A percentile compares a stretch with the other conserved stretches of the same genome.
phyloP scores from a whole-genome alignment of 2,888 invertebrate species.

The Mythimna loreyi region DNA sequence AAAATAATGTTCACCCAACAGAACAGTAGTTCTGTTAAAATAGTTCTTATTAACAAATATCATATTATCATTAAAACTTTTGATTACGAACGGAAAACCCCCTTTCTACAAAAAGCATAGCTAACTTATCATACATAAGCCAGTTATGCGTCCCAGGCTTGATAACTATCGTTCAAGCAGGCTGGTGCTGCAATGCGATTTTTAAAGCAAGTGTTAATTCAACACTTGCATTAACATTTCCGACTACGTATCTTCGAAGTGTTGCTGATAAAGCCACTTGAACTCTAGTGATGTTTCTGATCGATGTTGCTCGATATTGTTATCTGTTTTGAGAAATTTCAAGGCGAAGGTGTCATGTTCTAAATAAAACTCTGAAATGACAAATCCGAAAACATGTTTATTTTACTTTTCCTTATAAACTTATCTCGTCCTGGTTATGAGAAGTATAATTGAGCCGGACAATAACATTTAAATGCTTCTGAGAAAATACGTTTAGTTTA shows the following conservation, averaged over 20 bases:
- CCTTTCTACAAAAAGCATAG: no score
- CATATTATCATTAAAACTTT: no score
- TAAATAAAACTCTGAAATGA: not conserved
- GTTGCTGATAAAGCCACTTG: slow-evolving; percentile 21
- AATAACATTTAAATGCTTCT: slow-evolving; percentile 23
- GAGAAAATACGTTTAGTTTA: slow-evolving; percentile 18
- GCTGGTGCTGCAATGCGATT: not conserved
- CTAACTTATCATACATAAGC: no score
- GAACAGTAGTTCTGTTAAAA: no score
- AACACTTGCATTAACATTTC: not conserved
- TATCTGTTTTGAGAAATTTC: slow-evolving; percentile 36
- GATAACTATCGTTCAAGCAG: not conserved
- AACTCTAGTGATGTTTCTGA: slow-evolving; percentile 5
- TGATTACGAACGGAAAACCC: no score
- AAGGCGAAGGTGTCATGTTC: slow-evolving; percentile 21
- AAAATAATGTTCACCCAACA: no score
- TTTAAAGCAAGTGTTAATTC: not conserved
- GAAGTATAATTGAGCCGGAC: not conserved
- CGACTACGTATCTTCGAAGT: not conserved
- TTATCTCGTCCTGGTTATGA: not conserved
- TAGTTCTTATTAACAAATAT: no score
- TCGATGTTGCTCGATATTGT: slow-evolving; percentile 20
- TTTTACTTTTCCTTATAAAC: slow-evolving; percentile 7
- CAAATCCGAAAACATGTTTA: slow-evolving; percentile 9
- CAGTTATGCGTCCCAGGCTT: no score